Conservation (phyloP, 1,140 invertebrate species). For the Sinonovacula constricta region DNA sequence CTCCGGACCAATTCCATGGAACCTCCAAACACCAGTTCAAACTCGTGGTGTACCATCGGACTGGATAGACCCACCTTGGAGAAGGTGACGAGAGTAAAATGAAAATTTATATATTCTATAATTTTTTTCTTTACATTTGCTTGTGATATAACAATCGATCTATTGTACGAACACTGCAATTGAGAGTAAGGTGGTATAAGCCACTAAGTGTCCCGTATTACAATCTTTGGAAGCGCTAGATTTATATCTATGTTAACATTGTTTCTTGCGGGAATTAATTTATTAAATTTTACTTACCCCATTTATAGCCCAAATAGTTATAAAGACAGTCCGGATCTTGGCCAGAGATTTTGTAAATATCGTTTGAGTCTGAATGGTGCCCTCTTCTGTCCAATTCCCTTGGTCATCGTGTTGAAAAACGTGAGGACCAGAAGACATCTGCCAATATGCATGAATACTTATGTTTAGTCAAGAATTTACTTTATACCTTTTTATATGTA, state of each 20-base stretch:
- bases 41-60: constrained; percentile 13
- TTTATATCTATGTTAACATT: too few relatives aligned
- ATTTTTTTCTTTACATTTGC: too few relatives aligned
- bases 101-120: too few relatives aligned
- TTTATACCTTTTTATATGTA: neutral
- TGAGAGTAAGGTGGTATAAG: too few relatives aligned
- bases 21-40: constrained; percentile 26
- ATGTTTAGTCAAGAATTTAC: neutral
- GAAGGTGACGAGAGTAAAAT: too few relatives aligned
- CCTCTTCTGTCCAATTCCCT: constrained; percentile 45
- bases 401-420: constrained; percentile 15
- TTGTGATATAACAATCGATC: too few relatives aligned
- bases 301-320: constrained; percentile 50
- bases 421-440: neutral
- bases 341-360: constrained; percentile 33
- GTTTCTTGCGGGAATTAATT: too few relatives aligned
- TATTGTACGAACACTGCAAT: too few relatives aligned
- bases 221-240: too few relatives aligned
- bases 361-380: constrained; percentile 40
- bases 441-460: neutral
- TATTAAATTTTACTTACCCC: constrained; percentile 39
- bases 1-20: constrained; percentile 14
- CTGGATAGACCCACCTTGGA: constrained; percentile 37
- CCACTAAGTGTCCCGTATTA: too few relatives aligned
- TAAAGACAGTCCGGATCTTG: constrained; percentile 14